Evolutionary conservation across 2,888 invertebrate genomes (phyloP).

Genomic region (Drosophila koepferae): DNA sequence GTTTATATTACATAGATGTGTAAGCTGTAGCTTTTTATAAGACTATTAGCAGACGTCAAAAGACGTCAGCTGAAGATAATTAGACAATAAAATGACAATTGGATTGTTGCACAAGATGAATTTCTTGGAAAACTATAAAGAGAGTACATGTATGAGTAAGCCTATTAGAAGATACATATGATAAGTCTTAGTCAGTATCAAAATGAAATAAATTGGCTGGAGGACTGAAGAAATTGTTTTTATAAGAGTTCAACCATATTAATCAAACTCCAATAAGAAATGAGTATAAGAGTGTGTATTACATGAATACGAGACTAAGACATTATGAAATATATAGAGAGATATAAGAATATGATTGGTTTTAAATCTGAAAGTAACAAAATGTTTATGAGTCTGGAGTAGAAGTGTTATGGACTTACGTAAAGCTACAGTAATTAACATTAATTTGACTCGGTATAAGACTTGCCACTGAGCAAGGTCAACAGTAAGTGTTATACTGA

Average conservation of each 20-base stretch:
- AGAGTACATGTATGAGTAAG: background rate
- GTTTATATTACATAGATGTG: background rate
- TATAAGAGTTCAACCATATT: background rate
- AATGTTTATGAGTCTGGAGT: too few relatives aligned
- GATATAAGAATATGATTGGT: too few relatives aligned
- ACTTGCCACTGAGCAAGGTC: too few relatives aligned
- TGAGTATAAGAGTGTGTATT: too few relatives aligned
- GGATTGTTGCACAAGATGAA: background rate
- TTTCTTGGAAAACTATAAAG: background rate
- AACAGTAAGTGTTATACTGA: background rate
- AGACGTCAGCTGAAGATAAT: background rate
- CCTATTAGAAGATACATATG: background rate
- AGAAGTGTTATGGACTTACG: too few relatives aligned
- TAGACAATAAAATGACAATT: background rate
- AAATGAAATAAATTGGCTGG: background rate
- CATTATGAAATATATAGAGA: too few relatives aligned
- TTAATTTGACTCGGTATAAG: too few relatives aligned
- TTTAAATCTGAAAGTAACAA: too few relatives aligned
- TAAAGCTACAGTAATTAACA: too few relatives aligned
- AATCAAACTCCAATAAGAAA: too few relatives aligned
- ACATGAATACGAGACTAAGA: too few relatives aligned
- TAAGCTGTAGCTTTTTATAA: background rate
- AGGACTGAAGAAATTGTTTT: background rate
- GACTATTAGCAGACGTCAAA: background rate
- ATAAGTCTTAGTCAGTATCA: background rate